Percentiles rank a stretch among this genome's conserved stretches.
Conservation (phyloP, 2,888 invertebrate genomes). For the Sphaerophoria rueppellii region DNA sequence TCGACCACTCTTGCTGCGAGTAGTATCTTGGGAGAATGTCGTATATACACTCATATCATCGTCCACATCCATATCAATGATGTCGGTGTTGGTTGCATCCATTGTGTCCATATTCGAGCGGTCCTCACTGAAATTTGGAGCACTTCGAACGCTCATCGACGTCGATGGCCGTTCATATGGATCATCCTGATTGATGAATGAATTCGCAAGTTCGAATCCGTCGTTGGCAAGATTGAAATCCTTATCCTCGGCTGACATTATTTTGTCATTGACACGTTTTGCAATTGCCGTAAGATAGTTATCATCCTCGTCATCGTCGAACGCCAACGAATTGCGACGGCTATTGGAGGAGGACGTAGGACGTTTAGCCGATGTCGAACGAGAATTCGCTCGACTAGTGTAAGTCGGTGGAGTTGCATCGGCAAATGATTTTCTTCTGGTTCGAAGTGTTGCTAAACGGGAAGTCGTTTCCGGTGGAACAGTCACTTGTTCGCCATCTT, state of each 20-base stretch:
- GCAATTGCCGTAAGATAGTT: conserved; percentile 81
- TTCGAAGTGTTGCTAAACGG: conserved; percentile 57
- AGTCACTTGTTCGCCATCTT: conserved; percentile 68
- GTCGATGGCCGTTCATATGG: conserved; percentile 78
- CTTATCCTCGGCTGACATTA: conserved; percentile 80
- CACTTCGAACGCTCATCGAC: conserved; percentile 81
- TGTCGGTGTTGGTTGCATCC: conserved; percentile 81
- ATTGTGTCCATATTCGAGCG: conserved; percentile 79
- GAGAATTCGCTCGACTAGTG: conserved; percentile 30
- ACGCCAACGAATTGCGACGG: conserved; percentile 57
- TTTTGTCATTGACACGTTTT: conserved; percentile 81
- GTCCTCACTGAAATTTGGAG: conserved; percentile 80
- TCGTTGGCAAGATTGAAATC: conserved; percentile 80
- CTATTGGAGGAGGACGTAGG: background rate
- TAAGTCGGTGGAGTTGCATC: conserved; percentile 38
- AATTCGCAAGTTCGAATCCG: conserved; percentile 79
- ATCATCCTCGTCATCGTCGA: conserved; percentile 77
- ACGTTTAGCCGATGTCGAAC: conserved; percentile 49
- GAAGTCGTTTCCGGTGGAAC: conserved; percentile 31
- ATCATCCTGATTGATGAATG: conserved; percentile 71
- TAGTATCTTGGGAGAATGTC: conserved; percentile 80
- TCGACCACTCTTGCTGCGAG: conserved; percentile 77
- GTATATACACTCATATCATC: conserved; percentile 82
- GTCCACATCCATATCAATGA: conserved; percentile 82
- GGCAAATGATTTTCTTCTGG: conserved; percentile 57